These are phyloP conservation scores for Brachynemurus nebulosus DNA, from an alignment of 2,888 invertebrate genomes.

Conservation along the genomic window DNA sequence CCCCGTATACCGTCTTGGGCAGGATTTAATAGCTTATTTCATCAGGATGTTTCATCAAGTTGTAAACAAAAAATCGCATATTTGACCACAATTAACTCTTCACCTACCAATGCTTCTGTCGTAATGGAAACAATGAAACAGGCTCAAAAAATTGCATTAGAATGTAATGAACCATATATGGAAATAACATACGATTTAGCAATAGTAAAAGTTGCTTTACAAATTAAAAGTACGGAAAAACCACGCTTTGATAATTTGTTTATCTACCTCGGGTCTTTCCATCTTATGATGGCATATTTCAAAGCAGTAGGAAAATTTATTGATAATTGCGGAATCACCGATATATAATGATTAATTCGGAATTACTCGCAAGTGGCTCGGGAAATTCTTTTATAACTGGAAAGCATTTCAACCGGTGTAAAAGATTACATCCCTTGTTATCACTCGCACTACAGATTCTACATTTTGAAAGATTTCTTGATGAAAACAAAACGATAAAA, in stretches of 20 bases:
- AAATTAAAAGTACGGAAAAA: background rate
- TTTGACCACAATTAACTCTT: conserved; percentile 22
- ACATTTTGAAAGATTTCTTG: background rate
- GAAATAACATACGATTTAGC: conserved; percentile 17
- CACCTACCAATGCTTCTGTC: conserved; percentile 21
- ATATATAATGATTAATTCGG: background rate
- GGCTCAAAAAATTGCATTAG: conserved; percentile 4
- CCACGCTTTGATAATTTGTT: conserved; percentile 12
- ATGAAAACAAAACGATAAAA: conserved; percentile 1
- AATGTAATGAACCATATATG: conserved; percentile 13
- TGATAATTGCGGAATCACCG: background rate
- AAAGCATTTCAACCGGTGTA: background rate
- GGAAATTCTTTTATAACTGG: background rate
- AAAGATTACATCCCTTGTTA: background rate
- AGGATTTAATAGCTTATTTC: conserved; percentile 19
- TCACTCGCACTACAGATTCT: background rate
- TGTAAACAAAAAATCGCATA: conserved; percentile 12
- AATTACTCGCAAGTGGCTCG: background rate
- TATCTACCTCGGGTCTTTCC: conserved; percentile 7
- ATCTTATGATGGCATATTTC: conserved; percentile 9
- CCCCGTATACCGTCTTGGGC: conserved; percentile 19
- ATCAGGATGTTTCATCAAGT: background rate
- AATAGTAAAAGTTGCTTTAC: conserved; percentile 14
- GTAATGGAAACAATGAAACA: conserved; percentile 19
- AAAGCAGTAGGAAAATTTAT: conserved; percentile 6